A percentile compares a stretch with the other conserved stretches of the same genome.
phyloP scores from a whole-genome alignment of 2,888 invertebrate genomes.

The Polydrusus cervinus region DNA sequence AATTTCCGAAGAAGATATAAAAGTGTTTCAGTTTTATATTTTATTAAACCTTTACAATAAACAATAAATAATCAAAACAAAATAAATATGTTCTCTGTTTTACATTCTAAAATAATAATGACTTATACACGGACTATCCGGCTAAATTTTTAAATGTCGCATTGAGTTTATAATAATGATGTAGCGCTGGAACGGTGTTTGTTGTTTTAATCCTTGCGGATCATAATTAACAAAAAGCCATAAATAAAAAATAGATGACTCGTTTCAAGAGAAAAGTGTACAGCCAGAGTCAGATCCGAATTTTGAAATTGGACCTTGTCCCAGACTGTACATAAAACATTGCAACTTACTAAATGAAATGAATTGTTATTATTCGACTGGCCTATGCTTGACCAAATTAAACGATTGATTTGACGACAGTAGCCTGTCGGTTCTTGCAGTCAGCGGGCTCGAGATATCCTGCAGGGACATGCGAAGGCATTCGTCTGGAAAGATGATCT shows the following conservation, averaged over 20 bases:
- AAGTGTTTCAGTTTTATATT: no score
- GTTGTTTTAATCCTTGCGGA: no score
- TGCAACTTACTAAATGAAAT: neutral
- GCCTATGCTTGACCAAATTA: slow-evolving; percentile 67
- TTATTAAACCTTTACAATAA: neutral
- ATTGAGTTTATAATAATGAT: no score
- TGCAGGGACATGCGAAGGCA: slow-evolving; percentile 51
- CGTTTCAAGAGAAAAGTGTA: neutral
- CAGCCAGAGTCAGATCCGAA: no score
- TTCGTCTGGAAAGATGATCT: slow-evolving; percentile 44
- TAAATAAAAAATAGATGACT: no score
- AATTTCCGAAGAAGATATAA: no score
- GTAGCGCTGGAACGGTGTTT: no score
- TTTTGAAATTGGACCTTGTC: no score
- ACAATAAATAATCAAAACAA: neutral
- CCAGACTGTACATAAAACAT: neutral
- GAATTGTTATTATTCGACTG: slow-evolving; percentile 32
- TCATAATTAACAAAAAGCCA: no score
- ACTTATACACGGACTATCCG: no score
- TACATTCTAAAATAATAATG: neutral
- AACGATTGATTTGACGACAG: slow-evolving; percentile 67
- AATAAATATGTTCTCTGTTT: slow-evolving; percentile 1
- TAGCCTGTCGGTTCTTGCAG: slow-evolving; percentile 68
- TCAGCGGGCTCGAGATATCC: slow-evolving; percentile 61
- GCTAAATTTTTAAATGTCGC: no score